Conservation (phyloP, 1,140 invertebrate species). For the Trigoniulus corallinus region DNA sequence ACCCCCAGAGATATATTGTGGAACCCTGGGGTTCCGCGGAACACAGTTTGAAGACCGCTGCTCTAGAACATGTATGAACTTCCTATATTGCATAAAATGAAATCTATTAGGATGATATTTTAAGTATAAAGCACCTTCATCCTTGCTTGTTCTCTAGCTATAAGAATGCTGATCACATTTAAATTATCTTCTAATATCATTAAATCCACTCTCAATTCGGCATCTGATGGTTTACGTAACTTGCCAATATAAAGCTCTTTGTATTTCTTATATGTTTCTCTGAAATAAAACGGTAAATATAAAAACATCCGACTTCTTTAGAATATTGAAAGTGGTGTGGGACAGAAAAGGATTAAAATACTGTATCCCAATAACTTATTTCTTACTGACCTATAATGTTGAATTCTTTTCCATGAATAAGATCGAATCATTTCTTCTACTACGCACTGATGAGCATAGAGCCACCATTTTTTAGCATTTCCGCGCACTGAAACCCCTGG, state of each 20-base stretch:
- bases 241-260: conserved; percentile 51
- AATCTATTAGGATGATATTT: too few relatives aligned
- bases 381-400: conserved; percentile 46
- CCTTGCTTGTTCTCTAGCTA: conserved; percentile 62
- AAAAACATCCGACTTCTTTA: too few relatives aligned
- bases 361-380: too few relatives aligned
- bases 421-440: conserved; percentile 50
- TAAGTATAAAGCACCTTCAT: conserved; percentile 39
- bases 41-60: too few relatives aligned
- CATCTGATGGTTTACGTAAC: conserved; percentile 50
- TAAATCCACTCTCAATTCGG: conserved; percentile 50
- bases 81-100: too few relatives aligned
- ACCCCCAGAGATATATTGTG: too few relatives aligned
- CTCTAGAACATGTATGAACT: too few relatives aligned
- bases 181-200: conserved; percentile 56
- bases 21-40: too few relatives aligned
- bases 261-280: conserved; percentile 36
- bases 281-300: too few relatives aligned
- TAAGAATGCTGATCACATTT: conserved; percentile 53
- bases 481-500: conserved; percentile 26
- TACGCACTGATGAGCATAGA: conserved; percentile 52
- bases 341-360: too few relatives aligned
- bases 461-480: conserved; percentile 47
- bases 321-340: too few relatives aligned
- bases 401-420: conserved; percentile 52